A percentile compares a stretch with the other conserved stretches of the same genome.
Conservation (phyloP, 2,797 vertebrate species). For the Lithobates sylvaticus region DNA sequence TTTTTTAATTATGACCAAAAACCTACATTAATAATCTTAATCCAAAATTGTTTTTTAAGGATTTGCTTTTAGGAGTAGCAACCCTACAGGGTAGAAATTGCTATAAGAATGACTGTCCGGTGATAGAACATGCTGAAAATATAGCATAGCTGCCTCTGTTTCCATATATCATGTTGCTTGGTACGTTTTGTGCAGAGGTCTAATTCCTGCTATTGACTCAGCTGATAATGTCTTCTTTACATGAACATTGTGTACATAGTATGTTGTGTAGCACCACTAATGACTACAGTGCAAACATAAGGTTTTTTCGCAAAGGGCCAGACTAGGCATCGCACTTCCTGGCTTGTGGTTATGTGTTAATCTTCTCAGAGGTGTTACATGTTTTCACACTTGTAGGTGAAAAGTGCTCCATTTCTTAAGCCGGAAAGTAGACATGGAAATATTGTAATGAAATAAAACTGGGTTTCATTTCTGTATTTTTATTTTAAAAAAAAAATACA, state of each 20-base stretch:
- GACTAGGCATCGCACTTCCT: not conserved
- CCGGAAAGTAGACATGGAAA: not conserved
- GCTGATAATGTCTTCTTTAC: not conserved
- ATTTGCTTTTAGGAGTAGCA: not conserved
- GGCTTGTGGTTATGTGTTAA: constrained; percentile 2
- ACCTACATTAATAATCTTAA: too few species aligned
- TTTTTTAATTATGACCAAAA: not conserved
- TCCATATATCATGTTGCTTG: not conserved
- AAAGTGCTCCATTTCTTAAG: not conserved
- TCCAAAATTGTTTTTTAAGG: not conserved
- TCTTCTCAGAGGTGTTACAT: constrained; percentile 10
- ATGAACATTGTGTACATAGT: not conserved
- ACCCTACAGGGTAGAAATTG: not conserved
- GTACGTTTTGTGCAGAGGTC: not conserved
- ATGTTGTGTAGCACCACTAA: not conserved
- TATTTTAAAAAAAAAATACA: not conserved
- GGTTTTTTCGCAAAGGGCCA: not conserved
- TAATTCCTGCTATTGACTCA: not conserved
- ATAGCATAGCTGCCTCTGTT: not conserved
- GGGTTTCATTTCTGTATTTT: not conserved
- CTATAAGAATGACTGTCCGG: too few species aligned
- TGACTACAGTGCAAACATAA: not conserved
- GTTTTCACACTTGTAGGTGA: not conserved
- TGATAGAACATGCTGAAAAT: not conserved
- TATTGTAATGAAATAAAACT: not conserved